Evolutionary conservation across 2,888 invertebrate genomes (phyloP), one percentile per base, ranked within the genome.

Genomic region (Cotesia congregata): DNA sequence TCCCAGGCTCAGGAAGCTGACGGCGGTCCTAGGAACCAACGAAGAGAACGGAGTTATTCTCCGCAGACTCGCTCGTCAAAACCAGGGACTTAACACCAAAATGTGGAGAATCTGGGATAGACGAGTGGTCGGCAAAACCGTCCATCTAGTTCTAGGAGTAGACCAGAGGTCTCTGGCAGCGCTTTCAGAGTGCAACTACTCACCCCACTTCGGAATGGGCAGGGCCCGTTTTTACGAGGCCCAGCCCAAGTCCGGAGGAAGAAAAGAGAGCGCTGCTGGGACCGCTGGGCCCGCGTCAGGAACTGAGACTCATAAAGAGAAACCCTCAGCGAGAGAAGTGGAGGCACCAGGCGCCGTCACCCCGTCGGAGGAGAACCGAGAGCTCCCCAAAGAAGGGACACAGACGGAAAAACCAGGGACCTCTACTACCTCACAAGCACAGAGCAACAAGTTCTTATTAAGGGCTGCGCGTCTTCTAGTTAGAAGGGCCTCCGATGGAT

Each of bases 41-140:
- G 75, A 73, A 6, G 64, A 20, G 1, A 50, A 1, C 67, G 39
- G 3, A 7, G 64, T 50, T 70, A 78, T 81, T 40, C 67, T 80
- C 7, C 6, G 50, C 6, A 77, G 76, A 6, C 74, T 82, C 30
- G 67, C 60, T 1, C 64, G 78, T 12, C 78, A 79, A 9, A 82
- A 80, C 20, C 67, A 77, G 6, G 77, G 78, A 3, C 74, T 82
- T 6, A 72, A 74, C 17, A 77, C 81, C 7, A 41, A 62, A 40
- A 41, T 79, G 7, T 81, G 79, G 81, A 77, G 75, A 50, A 70
- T 79, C 50, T 79, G 78, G 62, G 80, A 78, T 38, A 69, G 75
- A 64, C 68, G 68, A 72, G 71, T 72, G 7, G 75, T 74, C 9
- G 67, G 68, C 2, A 74, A 74, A 5, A 67, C 70, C 12, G 72